phyloP scores from a whole-genome alignment of 2,888 invertebrate genomes.

The Mantis religiosa region DNA sequence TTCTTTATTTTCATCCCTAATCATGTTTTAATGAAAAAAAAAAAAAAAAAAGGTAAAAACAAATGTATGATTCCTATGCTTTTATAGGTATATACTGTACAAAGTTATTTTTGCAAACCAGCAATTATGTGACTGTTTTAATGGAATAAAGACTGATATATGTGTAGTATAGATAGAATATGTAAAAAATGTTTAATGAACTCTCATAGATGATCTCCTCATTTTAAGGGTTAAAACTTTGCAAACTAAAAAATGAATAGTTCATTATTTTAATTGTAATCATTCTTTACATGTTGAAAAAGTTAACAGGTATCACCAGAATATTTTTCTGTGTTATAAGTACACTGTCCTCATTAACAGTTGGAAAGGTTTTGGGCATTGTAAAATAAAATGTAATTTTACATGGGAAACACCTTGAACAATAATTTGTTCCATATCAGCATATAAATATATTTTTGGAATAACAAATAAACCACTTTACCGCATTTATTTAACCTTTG shows the following conservation, averaged over 20 bases:
- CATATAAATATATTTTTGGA: no score
- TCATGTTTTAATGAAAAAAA: background rate
- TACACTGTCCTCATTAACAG: no score
- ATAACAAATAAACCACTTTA: no score
- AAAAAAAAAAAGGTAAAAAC: background rate
- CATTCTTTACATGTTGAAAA: no score
- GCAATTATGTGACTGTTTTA: background rate
- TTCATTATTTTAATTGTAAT: no score
- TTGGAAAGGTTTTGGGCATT: no score
- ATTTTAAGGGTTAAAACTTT: background rate
- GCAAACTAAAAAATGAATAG: background rate
- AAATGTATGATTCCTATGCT: background rate
- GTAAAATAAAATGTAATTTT: no score
- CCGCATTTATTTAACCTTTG: no score
- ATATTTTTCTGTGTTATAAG: no score
- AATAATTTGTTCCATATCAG: no score
- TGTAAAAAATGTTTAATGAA: background rate
- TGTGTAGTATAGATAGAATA: background rate
- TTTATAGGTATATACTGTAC: background rate
- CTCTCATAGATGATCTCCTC: background rate
- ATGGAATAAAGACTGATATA: background rate
- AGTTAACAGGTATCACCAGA: no score
- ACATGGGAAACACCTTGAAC: no score
- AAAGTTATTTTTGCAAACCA: background rate
- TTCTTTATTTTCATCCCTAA: background rate